These are phyloP conservation scores for Potamilus streckersoni DNA, from an alignment of 1,140 invertebrate species.

Conservation along the genomic window DNA sequence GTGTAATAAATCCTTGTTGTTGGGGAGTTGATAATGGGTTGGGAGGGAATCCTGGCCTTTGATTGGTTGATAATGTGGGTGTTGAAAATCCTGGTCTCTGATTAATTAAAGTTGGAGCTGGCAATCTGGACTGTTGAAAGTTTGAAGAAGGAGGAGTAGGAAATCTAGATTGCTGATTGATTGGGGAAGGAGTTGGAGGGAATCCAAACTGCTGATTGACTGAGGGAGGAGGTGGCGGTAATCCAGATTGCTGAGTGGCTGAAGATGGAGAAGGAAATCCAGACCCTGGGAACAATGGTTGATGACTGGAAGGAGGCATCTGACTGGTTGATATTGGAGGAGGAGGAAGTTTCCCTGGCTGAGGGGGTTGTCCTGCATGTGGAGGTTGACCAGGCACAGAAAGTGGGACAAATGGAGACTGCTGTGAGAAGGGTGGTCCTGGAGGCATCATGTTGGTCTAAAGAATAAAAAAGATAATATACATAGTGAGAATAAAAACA, in stretches of 20 bases:
- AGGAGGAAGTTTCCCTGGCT: not conserved
- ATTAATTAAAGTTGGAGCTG: constrained; percentile 1
- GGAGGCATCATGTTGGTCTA: too few species aligned
- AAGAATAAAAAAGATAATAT: too few species aligned
- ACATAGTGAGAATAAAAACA: too few species aligned
- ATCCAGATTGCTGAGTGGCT: constrained; percentile 16
- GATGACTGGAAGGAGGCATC: too few species aligned
- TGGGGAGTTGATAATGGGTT: constrained; percentile 16
- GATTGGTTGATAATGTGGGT: constrained; percentile 6
- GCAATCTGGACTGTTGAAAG: too few species aligned
- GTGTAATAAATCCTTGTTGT: constrained; percentile 9
- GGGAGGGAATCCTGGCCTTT: constrained; percentile 20
- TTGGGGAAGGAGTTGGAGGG: not conserved
- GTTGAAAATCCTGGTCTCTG: constrained; percentile 18
- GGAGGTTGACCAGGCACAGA: too few species aligned
- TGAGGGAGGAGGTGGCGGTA: constrained; percentile 9
- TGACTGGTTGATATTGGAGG: constrained; percentile 8
- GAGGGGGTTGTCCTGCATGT: not conserved
- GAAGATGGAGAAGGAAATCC: not conserved
- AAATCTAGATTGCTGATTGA: constrained; percentile 4
- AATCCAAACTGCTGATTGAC: not conserved
- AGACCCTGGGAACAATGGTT: too few species aligned
- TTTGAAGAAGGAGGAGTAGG: not conserved
- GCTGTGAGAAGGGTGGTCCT: too few species aligned
- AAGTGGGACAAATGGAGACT: too few species aligned